Evolutionary conservation across 2,888 invertebrate genomes (phyloP), one percentile per base, ranked within the genome.

Genomic region (Drosophila differens): DNA sequence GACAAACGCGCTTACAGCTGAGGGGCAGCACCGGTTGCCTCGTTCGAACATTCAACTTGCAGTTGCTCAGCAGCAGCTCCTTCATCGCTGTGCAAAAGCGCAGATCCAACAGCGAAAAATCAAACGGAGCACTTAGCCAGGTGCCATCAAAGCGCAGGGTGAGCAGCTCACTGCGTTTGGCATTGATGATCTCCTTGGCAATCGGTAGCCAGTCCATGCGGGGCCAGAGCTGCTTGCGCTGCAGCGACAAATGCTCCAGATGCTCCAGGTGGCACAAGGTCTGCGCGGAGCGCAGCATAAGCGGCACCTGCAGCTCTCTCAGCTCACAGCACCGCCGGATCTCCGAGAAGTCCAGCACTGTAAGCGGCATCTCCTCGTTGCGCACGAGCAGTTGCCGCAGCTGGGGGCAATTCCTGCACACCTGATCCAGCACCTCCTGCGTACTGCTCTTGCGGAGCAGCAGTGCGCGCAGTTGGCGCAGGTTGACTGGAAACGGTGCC

Each of bases 51-150:
- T n/a, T 32, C 28, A 84, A 19, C n/a, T 57, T 70, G 59, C 76
- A 82, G 35, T 76, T 82, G 67, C 70, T 87, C 12, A 84, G 3
- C 14, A 67, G 39, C n/a, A 87, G 12, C 7, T 82, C 68, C 12
- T 19, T 52, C 4, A 84, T 53, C 0, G 79, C 76, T 28, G 78
- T 74, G 49, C 84, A 87, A 1, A 61, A 22, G 7, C 52, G 22
- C 33, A 84, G 61, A 30, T 70, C 47, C 4, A 84, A 35, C 47
- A 44, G 2, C 3, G 70, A 51, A 9, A 84, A 59, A 37, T 81
- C 49, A 28, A 84, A 30, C 0, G 72, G 58, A 0, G 19, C 3
- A 7, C 37, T 22, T 19, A 82, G 22, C 70, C 83, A 82, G 47
- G 65, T 59, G 12, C 87, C 84, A 52, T 84, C 82, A 0, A 85